phyloP scores from a whole-genome alignment of 2,888 invertebrate genomes.

The Harmothoe impar region DNA sequence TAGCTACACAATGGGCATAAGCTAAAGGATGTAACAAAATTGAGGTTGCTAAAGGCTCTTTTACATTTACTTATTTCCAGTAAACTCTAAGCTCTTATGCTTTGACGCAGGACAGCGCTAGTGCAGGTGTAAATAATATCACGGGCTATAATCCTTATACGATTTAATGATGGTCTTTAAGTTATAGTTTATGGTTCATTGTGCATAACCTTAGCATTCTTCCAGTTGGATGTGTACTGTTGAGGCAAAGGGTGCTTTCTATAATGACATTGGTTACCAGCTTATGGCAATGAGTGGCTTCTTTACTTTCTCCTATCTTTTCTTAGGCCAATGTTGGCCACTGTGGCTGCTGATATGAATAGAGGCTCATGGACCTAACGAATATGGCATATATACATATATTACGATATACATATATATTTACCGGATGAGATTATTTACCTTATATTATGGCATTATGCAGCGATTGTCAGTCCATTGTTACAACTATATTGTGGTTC shows the following conservation, averaged over 20 bases:
- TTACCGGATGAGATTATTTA: conserved; percentile 60
- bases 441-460: conserved; percentile 40
- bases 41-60: too few relatives aligned
- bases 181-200: too few relatives aligned
- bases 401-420: conserved; percentile 29
- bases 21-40: too few relatives aligned
- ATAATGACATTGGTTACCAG: background rate
- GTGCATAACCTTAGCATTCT: too few relatives aligned
- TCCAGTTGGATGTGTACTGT: background rate
- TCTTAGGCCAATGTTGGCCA: conserved; percentile 27
- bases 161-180: too few relatives aligned
- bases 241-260: background rate
- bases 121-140: background rate
- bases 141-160: too few relatives aligned
- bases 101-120: background rate
- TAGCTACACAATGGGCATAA: too few relatives aligned
- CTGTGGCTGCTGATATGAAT: conserved; percentile 33
- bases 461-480: conserved; percentile 45
- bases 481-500: conserved; percentile 33
- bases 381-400: background rate
- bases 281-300: background rate
- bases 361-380: background rate
- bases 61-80: background rate
- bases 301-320: background rate
- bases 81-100: background rate